Evolutionary conservation across 1,140 invertebrate species (phyloP).

Genomic region (Branchinecta lynchi): DNA sequence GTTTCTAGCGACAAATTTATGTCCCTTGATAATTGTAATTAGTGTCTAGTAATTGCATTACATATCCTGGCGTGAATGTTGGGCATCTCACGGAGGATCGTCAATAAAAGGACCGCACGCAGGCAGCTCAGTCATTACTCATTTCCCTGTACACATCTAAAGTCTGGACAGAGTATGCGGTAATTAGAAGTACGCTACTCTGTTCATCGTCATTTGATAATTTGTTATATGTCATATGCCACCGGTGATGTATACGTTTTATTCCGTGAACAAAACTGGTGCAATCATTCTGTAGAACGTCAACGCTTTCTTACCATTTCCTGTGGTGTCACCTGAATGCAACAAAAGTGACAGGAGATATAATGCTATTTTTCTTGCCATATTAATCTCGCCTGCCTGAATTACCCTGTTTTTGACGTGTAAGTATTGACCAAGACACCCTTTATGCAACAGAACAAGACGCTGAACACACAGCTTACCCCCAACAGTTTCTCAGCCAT

Average conservation of each 20-base stretch:
- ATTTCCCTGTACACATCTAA: not conserved
- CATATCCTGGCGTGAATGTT: too few relatives aligned
- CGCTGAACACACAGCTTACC: too few relatives aligned
- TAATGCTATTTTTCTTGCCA: too few relatives aligned
- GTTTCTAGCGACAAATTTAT: not conserved
- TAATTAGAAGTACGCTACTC: not conserved
- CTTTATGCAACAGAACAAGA: too few relatives aligned
- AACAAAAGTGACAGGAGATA: too few relatives aligned
- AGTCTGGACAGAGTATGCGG: not conserved
- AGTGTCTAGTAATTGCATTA: not conserved
- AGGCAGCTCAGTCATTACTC: not conserved
- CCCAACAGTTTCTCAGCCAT: too few relatives aligned
- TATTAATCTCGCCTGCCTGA: too few relatives aligned
- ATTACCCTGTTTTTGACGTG: too few relatives aligned
- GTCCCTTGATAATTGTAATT: not conserved
- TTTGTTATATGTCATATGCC: slow-evolving; percentile 12
- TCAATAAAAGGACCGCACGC: too few relatives aligned
- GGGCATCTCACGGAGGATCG: too few relatives aligned
- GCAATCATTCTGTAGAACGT: not conserved
- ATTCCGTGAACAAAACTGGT: not conserved
- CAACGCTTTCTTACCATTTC: not conserved
- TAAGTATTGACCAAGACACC: too few relatives aligned
- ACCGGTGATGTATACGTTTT: slow-evolving; percentile 3
- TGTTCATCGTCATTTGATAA: not conserved
- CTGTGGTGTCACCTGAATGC: not conserved